Conservation (phyloP, 2,797 vertebrate genomes). For the Pantherophis alleghaniensis region DNA sequence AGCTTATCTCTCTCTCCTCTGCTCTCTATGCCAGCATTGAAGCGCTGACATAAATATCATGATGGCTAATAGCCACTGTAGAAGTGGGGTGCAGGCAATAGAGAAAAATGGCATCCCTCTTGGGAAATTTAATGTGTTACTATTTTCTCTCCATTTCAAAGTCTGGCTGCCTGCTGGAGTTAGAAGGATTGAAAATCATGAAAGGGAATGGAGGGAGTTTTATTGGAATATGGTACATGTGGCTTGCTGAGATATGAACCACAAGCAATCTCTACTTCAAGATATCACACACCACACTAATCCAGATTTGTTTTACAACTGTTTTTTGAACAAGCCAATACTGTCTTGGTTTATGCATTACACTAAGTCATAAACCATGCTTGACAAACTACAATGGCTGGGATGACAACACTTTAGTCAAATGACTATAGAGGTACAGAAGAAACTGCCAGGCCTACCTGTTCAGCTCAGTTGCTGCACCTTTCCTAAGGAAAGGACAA, state of each 20-base stretch:
- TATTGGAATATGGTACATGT: background rate
- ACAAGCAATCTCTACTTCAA: background rate
- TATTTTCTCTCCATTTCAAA: background rate
- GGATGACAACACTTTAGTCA: background rate
- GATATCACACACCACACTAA: background rate
- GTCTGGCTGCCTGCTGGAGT: background rate
- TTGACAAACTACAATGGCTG: background rate
- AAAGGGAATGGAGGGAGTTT: background rate
- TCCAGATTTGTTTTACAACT: background rate
- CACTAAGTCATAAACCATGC: background rate
- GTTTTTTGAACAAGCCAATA: background rate
- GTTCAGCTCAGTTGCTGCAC: background rate
- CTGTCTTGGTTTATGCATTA: background rate
- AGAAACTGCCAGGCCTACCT: background rate
- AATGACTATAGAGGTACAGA: background rate
- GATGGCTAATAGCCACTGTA: background rate
- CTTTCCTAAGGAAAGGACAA: background rate
- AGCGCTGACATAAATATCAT: background rate
- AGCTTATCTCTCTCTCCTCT: no score
- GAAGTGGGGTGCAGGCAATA: background rate
- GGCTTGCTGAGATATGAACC: background rate
- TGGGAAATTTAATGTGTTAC: background rate
- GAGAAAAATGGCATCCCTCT: conserved; percentile 5
- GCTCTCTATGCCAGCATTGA: no score
- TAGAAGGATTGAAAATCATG: background rate